These are phyloP conservation scores for Teinopalpus imperialis DNA, from an alignment of 2,888 invertebrate genomes.

Conservation along the genomic window DNA sequence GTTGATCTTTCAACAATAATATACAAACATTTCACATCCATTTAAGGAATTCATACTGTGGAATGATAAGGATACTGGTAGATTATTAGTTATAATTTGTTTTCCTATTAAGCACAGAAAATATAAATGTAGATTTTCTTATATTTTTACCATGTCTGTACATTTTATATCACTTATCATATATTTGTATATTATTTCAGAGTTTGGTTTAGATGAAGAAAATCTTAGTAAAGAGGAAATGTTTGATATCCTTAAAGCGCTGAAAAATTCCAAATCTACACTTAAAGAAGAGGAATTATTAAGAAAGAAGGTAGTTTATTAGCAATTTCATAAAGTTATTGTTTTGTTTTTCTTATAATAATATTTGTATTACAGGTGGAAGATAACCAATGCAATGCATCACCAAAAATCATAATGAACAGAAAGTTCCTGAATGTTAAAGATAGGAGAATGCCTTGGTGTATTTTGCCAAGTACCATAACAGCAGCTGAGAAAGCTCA, in stretches of 20 bases:
- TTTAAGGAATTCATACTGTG: no score
- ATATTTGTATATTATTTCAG: no score
- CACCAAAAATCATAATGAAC: constrained; percentile 53
- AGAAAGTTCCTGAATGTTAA: constrained; percentile 63
- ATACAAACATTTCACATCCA: no score
- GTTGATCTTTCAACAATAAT: no score
- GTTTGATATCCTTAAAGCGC: constrained; percentile 66
- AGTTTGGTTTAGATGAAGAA: constrained; percentile 71
- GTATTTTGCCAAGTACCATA: constrained; percentile 57
- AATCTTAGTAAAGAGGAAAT: constrained; percentile 73
- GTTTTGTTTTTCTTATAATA: not conserved
- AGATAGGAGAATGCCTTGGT: constrained; percentile 75
- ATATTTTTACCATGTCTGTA: no score
- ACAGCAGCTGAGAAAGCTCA: constrained; percentile 66
- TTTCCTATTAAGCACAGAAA: no score
- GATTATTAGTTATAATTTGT: no score
- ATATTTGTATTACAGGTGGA: constrained; percentile 39
- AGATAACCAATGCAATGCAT: constrained; percentile 32
- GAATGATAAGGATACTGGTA: no score
- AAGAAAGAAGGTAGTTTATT: constrained; percentile 43
- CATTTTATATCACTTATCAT: no score
- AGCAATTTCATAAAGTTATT: no score
- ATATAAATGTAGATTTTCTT: no score
- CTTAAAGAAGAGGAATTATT: constrained; percentile 57
- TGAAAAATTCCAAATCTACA: constrained; percentile 67